A percentile compares a stretch with the other conserved stretches of the same genome.
phyloP scores from a whole-genome alignment of 2,797 vertebrate genomes.

The Chaunax sp. region DNA sequence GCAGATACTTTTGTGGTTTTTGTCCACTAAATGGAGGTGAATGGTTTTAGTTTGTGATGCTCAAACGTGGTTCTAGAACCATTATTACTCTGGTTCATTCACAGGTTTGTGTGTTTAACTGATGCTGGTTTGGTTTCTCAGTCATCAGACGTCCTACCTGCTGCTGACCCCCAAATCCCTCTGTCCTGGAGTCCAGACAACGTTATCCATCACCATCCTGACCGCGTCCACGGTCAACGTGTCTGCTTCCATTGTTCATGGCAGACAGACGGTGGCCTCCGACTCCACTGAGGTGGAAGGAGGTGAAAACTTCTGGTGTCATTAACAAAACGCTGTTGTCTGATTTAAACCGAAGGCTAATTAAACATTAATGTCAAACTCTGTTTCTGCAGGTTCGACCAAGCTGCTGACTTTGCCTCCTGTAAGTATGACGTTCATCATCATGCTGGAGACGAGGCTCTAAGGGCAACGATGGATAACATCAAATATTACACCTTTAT shows the following conservation, averaged over 20 bases:
- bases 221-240: slow-evolving; percentile 39
- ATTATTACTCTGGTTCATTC: too few species aligned
- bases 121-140: slow-evolving; percentile 1
- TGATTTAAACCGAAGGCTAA: background rate
- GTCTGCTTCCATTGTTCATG: slow-evolving; percentile 45
- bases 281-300: slow-evolving; percentile 31
- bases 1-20: too few species aligned
- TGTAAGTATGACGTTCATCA: slow-evolving; percentile 59
- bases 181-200: slow-evolving; percentile 38
- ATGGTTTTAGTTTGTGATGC: too few species aligned
- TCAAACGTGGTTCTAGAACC: too few species aligned
- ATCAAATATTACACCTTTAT: too few species aligned
- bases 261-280: slow-evolving; percentile 32
- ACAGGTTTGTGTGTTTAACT: background rate
- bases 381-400: slow-evolving; percentile 68
- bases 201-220: slow-evolving; percentile 70
- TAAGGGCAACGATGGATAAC: too few species aligned
- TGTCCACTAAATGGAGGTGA: too few species aligned
- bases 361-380: slow-evolving; percentile 9
- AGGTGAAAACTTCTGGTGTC: slow-evolving; percentile 50
- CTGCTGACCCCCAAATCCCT: slow-evolving; percentile 64
- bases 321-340: background rate
- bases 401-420: slow-evolving; percentile 60
- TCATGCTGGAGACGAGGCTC: background rate
- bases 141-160: slow-evolving; percentile 66